Evolutionary conservation across 2,797 vertebrate species (phyloP).

Genomic region (Myotis myotis): DNA sequence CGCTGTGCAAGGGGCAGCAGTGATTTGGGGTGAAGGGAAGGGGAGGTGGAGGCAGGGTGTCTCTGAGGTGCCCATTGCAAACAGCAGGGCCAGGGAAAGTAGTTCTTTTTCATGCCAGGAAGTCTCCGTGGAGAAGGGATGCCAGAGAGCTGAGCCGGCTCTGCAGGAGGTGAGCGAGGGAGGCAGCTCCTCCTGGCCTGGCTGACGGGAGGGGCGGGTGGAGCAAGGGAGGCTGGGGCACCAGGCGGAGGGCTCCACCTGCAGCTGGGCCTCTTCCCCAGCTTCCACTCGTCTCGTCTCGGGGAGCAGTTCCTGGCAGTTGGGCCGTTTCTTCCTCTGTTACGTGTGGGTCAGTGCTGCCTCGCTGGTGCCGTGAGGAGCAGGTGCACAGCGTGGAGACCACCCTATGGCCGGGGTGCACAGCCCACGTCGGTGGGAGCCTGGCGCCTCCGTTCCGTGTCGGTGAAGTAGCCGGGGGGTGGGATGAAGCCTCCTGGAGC

Average conservation of each 20-base stretch:
- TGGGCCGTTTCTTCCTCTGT: background rate
- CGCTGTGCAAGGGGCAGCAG: background rate
- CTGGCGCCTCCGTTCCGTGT: background rate
- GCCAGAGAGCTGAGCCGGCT: background rate
- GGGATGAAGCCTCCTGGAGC: background rate
- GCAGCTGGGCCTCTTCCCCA: background rate
- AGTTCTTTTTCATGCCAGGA: background rate
- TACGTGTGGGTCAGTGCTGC: background rate
- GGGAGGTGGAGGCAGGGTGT: background rate
- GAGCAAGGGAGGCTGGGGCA: background rate
- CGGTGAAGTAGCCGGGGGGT: background rate
- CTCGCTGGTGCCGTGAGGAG: background rate
- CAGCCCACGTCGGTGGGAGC: background rate
- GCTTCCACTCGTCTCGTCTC: too few relatives aligned
- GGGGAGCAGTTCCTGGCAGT: background rate
- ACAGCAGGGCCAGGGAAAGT: background rate
- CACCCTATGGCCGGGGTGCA: too few relatives aligned
- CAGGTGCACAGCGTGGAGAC: fast-evolving
- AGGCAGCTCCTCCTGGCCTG: background rate
- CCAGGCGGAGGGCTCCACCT: background rate
- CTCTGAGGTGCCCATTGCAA: background rate
- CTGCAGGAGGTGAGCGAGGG: background rate
- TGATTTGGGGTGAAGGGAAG: background rate
- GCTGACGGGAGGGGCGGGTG: background rate
- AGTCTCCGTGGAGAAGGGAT: background rate